Evolutionary conservation across 1,140 invertebrate species (phyloP).

Genomic region (Zaprionus lachaisei): DNA sequence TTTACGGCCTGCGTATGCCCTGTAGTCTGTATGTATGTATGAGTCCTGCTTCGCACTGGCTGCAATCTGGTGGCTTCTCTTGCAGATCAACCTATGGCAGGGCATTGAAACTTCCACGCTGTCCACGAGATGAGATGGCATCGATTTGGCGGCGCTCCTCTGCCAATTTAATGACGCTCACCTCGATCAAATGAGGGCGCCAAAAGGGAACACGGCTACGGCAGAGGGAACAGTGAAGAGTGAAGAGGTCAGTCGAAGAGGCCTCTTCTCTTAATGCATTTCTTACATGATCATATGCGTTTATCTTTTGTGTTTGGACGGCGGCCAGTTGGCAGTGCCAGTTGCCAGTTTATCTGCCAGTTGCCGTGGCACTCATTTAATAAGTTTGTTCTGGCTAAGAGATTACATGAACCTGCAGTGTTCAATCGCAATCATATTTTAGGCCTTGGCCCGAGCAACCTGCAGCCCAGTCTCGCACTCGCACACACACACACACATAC

Average conservation of each 20-base stretch:
- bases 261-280: conserved; percentile 69
- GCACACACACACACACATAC: conserved; percentile 10
- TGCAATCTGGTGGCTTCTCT: conserved; percentile 5
- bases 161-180: conserved; percentile 74
- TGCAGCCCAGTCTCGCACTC: conserved; percentile 20
- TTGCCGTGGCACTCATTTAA: conserved; percentile 80
- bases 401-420: conserved; percentile 84
- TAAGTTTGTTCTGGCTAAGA: conserved; percentile 82
- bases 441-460: conserved; percentile 32
- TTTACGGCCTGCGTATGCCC: background rate
- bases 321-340: conserved; percentile 38
- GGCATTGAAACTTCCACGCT: conserved; percentile 37
- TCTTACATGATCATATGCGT: conserved; percentile 81
- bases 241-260: background rate
- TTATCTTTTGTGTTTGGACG: conserved; percentile 77
- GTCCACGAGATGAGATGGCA: conserved; percentile 42
- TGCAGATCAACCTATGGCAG: conserved; percentile 34
- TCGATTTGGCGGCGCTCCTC: conserved; percentile 74
- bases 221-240: background rate
- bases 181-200: conserved; percentile 10
- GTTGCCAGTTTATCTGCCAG: conserved; percentile 51
- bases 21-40: background rate
- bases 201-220: background rate
- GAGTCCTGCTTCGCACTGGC: background rate
- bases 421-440: conserved; percentile 83